A percentile compares a stretch with the other conserved stretches of the same genome.
Conservation (phyloP, 2,113 vertebrate species). For the Cariama cristata region DNA sequence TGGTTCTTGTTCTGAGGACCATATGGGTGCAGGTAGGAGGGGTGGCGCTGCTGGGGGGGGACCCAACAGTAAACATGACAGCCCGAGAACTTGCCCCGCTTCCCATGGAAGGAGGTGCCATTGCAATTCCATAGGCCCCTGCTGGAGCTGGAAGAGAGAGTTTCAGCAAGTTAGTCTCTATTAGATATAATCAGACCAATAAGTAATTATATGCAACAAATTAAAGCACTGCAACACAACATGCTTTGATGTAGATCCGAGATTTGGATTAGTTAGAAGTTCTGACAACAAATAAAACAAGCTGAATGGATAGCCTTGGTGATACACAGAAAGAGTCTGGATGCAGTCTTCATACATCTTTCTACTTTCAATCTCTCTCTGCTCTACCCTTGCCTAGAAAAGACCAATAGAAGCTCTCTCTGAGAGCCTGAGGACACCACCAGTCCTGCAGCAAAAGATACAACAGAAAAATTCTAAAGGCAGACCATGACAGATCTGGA, state of each 20-base stretch:
- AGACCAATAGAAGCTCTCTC: neutral
- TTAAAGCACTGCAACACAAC: neutral
- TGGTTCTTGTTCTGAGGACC: constrained; percentile 88
- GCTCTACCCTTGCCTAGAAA: neutral
- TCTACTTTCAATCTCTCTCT: neutral
- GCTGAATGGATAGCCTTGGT: neutral
- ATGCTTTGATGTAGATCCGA: neutral
- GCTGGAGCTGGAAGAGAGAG: constrained; percentile 80
- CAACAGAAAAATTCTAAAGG: neutral
- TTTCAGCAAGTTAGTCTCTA: neutral
- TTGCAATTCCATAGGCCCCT: constrained; percentile 76
- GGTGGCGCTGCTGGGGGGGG: constrained; percentile 89
- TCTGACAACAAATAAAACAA: neutral
- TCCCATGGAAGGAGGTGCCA: constrained; percentile 69
- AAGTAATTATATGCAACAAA: neutral
- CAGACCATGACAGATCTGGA: neutral
- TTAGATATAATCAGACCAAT: neutral
- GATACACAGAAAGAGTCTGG: neutral
- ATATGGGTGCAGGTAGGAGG: constrained; percentile 90
- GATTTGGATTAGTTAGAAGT: neutral
- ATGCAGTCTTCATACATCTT: neutral
- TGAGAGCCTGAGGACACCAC: neutral
- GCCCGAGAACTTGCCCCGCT: constrained; percentile 80
- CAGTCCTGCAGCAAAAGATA: neutral
- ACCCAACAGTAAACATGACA: constrained; percentile 96